These are phyloP conservation scores for Chaunax sp. DNA, from an alignment of 2,797 vertebrate genomes.

Conservation along the genomic window DNA sequence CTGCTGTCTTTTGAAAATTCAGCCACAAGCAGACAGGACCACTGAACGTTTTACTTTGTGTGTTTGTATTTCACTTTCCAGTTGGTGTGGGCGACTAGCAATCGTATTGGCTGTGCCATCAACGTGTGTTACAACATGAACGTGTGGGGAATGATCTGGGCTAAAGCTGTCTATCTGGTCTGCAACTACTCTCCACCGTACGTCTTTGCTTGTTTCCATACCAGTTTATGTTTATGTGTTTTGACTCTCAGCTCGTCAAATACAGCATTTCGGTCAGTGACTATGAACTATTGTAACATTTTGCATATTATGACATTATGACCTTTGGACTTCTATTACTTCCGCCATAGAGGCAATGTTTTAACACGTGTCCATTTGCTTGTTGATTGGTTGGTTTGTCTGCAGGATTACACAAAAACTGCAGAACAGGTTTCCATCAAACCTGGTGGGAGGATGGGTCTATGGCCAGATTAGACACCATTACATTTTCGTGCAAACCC, in stretches of 20 bases:
- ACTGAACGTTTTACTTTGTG: not conserved
- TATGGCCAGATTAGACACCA: no score
- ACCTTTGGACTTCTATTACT: no score
- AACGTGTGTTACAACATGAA: conserved; percentile 99
- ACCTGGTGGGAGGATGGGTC: no score
- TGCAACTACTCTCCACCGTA: conserved; percentile 99
- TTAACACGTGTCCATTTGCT: no score
- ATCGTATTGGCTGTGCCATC: conserved; percentile 95
- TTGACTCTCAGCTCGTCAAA: not conserved
- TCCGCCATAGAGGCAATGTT: no score
- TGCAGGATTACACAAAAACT: no score
- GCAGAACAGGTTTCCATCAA: no score
- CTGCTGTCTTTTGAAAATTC: not conserved
- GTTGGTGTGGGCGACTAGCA: conserved; percentile 98
- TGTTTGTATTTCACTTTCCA: conserved; percentile 56
- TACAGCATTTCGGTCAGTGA: not conserved
- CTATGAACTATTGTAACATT: not conserved
- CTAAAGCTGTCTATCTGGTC: conserved; percentile 96
- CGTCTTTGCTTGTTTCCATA: conserved; percentile 54
- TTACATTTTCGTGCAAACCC: no score
- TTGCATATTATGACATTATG: no score
- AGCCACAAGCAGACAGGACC: not conserved
- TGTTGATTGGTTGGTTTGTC: no score
- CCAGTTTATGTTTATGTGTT: not conserved
- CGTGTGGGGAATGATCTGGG: conserved; percentile 98